A percentile compares a stretch with the other conserved stretches of the same genome.
Evolutionary conservation across 2,113 vertebrate species (phyloP).

Genomic region (Bagarius yarrelli): DNA sequence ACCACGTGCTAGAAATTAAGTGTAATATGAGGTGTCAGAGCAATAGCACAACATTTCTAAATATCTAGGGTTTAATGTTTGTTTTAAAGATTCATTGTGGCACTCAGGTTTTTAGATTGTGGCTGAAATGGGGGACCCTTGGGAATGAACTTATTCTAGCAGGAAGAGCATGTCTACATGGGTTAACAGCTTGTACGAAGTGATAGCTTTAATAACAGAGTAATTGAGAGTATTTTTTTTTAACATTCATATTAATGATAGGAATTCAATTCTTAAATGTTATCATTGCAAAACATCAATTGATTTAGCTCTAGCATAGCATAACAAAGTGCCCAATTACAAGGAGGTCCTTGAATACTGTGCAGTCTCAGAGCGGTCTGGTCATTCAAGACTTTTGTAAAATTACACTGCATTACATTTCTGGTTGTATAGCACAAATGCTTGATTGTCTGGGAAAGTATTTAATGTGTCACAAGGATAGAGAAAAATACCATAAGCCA

Average conservation of each 20-base stretch:
- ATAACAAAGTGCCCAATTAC: neutral
- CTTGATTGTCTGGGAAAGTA: neutral
- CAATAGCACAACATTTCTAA: constrained; percentile 57
- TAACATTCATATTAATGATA: neutral
- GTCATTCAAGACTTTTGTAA: neutral
- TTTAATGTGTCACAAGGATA: too few species aligned
- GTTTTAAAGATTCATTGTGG: constrained; percentile 71
- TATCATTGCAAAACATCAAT: neutral
- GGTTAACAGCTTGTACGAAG: constrained; percentile 11
- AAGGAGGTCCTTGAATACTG: neutral
- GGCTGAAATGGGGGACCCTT: constrained; percentile 66
- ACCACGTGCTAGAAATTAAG: constrained; percentile 75
- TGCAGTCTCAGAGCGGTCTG: neutral
- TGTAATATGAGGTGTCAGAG: constrained; percentile 76
- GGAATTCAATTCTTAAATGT: neutral
- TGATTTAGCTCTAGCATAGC: neutral
- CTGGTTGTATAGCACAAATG: neutral
- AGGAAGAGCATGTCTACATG: neutral
- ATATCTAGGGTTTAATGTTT: constrained; percentile 71
- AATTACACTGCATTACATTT: neutral
- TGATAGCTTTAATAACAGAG: neutral
- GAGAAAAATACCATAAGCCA: too few species aligned
- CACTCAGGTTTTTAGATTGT: constrained; percentile 63
- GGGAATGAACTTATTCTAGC: constrained; percentile 60
- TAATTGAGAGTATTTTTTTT: neutral